Percentiles rank a stretch among this genome's conserved stretches.
phyloP scores from a whole-genome alignment of 2,797 vertebrate genomes.

The Martes flavigula region DNA sequence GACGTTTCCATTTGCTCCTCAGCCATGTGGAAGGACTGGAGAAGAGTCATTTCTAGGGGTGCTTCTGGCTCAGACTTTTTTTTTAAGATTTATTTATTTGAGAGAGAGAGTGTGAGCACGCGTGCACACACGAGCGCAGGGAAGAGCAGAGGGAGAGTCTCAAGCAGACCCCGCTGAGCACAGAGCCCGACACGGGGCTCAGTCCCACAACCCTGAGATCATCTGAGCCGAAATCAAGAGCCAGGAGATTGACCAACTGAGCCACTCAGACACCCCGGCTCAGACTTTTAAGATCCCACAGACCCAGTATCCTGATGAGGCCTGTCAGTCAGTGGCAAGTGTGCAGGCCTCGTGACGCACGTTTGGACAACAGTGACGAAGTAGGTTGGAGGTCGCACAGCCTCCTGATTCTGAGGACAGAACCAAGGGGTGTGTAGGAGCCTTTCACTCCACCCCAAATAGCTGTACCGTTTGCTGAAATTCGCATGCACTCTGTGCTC shows the following conservation, averaged over 20 bases:
- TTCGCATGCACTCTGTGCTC: accelerated
- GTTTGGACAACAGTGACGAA: not conserved
- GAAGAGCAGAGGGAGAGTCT: not conserved
- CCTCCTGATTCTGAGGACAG: not conserved
- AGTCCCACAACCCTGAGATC: not conserved
- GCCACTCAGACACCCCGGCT: not conserved
- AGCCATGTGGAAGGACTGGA: not conserved
- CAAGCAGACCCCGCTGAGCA: not conserved
- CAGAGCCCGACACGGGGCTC: not conserved
- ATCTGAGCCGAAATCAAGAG: not conserved
- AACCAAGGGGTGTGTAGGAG: accelerated
- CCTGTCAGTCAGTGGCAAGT: not conserved
- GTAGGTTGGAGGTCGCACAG: accelerated
- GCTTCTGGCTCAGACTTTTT: not conserved
- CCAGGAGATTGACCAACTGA: no score
- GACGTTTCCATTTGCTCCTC: not conserved
- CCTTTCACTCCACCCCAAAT: not conserved
- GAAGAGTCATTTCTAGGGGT: no score
- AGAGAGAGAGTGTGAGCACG: not conserved
- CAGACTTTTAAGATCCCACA: not conserved
- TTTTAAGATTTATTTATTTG: not conserved
- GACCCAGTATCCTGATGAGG: no score
- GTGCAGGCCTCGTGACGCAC: accelerated
- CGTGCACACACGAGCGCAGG: not conserved
- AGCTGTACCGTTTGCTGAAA: accelerated